Conservation (phyloP, 1,140 invertebrate species). For the Pseudomyrmex gracilis region DNA sequence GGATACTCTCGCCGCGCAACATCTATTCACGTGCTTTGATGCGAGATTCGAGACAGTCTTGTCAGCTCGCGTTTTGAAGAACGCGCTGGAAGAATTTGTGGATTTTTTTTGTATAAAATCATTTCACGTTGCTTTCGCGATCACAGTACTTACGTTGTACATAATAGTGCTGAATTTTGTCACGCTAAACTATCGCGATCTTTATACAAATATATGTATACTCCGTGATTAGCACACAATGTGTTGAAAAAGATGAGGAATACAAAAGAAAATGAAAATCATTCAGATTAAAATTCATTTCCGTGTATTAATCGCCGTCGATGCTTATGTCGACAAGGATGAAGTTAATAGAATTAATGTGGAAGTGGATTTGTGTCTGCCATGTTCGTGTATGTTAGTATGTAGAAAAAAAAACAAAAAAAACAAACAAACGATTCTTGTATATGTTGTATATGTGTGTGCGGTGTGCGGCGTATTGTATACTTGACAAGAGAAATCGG, state of each 20-base stretch:
- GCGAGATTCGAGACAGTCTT: conserved; percentile 10
- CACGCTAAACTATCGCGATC: conserved; percentile 27
- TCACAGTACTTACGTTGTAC: conserved; percentile 37
- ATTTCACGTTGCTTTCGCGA: conserved; percentile 18
- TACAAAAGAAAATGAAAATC: not conserved
- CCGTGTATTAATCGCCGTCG: too few relatives aligned
- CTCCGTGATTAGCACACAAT: not conserved
- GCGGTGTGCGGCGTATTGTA: conserved; percentile 4
- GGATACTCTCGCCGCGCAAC: too few relatives aligned
- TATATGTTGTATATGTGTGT: conserved; percentile 26
- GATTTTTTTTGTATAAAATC: not conserved
- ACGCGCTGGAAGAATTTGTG: not conserved
- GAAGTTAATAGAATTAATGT: too few relatives aligned
- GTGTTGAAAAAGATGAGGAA: not conserved
- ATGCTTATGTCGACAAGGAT: too few relatives aligned
- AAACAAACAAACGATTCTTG: conserved; percentile 58
- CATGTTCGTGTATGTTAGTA: not conserved
- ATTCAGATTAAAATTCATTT: too few relatives aligned
- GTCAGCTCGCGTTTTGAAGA: not conserved
- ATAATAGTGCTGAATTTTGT: conserved; percentile 53
- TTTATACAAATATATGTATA: conserved; percentile 14
- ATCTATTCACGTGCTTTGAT: too few relatives aligned
- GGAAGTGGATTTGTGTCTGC: too few relatives aligned
- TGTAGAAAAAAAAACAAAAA: conserved; percentile 7
- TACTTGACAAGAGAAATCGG: conserved; percentile 17